Evolutionary conservation across 2,797 vertebrate species (phyloP), one percentile per base, ranked within the genome.

Genomic region (Enteromius treurensis): DNA sequence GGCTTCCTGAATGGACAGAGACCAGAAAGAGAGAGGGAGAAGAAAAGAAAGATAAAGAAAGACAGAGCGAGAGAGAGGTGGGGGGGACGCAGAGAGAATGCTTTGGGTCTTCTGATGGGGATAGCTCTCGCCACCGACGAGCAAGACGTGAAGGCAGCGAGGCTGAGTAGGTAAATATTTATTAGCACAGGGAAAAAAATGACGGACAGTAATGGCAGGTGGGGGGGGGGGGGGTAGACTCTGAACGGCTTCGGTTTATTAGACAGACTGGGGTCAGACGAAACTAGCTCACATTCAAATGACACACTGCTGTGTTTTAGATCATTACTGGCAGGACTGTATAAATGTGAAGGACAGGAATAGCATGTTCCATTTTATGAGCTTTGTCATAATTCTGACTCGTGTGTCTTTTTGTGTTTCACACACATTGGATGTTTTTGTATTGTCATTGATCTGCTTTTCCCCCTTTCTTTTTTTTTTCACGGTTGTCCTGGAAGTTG

Each of bases 1-100:
- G 95, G 95, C 95, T 95, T 95, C 95, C 94, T 95, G 94, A 95
- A 95, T 95, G 94, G 93, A 91, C 93, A 91, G 91, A 90, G 89
- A 84, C 69, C 74, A 83, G 64, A 89, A 64, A 83, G 85, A 86
- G 80, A 77, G 69, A 77, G 70, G 70, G 82, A 80, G 84, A 82
- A 70, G 69, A 65, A 84, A 81, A 83, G 86, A 91, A 86, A 88
- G 90, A 91, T 84, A 86, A 73, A 87, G 79, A 86, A 67, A 82
- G 81, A 85, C 55, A 78, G 80, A 88, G 83, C 86, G 11, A 77
- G 60, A 90, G 87, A 90, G 90, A 85, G 89, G 86, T 90, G 89
- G 89, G 88, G 88, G 88, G 87, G 87, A 86, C 88, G 87, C 87
- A 87, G 86, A 90, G 74, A 90, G 89, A 89, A 90, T 86, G 91